Evolutionary conservation across 2,888 invertebrate species (phyloP).

Genomic region (Lypha dubia): DNA sequence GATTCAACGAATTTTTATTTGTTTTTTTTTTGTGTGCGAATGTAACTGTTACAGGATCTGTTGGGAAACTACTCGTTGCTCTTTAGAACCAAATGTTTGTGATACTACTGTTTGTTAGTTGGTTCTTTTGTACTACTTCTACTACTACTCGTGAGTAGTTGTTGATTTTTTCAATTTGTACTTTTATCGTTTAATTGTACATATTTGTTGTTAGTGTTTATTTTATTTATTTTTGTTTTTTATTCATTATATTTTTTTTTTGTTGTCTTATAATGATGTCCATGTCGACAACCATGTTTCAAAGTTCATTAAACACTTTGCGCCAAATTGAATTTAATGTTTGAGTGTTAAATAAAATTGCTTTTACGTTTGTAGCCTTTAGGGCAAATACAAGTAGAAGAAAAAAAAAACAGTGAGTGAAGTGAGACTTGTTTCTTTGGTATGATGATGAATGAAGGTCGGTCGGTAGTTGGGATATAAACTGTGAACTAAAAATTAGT

Average conservation of each 20-base stretch:
- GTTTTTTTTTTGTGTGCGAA: slow-evolving; percentile 28
- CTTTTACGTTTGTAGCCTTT: slow-evolving; percentile 49
- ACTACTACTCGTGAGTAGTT: too few relatives aligned
- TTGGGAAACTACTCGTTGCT: slow-evolving; percentile 15
- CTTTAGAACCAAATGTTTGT: slow-evolving; percentile 40
- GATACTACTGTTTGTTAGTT: slow-evolving; percentile 58
- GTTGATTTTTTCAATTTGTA: slow-evolving; percentile 46
- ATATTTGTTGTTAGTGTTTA: slow-evolving; percentile 29
- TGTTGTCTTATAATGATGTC: slow-evolving; percentile 63
- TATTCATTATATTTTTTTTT: slow-evolving; percentile 20
- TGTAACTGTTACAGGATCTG: slow-evolving; percentile 30
- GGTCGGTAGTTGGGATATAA: slow-evolving; percentile 39
- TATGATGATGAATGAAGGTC: background rate
- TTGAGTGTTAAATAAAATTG: slow-evolving; percentile 65
- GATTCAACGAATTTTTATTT: slow-evolving; percentile 49
- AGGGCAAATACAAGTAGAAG: background rate
- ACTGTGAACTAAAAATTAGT: slow-evolving; percentile 55
- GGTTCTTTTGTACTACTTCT: slow-evolving; percentile 25
- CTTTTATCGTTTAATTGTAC: slow-evolving; percentile 58
- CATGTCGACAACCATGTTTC: slow-evolving; percentile 72
- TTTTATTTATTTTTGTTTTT: slow-evolving; percentile 27
- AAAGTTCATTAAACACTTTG: slow-evolving; percentile 74
- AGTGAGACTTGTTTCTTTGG: background rate
- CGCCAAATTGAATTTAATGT: slow-evolving; percentile 78
- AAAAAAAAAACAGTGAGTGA: background rate